Evolutionary conservation across 1,140 invertebrate species (phyloP).

Genomic region (Neodiprion virginianus): DNA sequence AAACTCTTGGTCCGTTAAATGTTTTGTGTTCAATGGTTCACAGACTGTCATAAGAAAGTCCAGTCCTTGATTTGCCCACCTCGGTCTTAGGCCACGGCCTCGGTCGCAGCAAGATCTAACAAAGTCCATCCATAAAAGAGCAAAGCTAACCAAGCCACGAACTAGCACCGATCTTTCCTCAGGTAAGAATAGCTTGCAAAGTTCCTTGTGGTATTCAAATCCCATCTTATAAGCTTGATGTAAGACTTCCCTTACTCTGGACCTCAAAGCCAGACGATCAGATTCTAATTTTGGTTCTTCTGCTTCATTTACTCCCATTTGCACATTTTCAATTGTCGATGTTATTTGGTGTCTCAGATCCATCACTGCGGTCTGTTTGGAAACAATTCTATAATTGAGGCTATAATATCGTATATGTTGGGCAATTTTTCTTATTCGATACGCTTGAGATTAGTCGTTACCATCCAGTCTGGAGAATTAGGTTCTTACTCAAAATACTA

Average conservation of each 20-base stretch:
- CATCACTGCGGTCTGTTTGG: constrained; percentile 66
- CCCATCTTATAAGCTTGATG: constrained; percentile 88
- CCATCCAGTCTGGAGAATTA: too few relatives aligned
- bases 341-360: constrained; percentile 69
- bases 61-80: constrained; percentile 86
- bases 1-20: constrained; percentile 79
- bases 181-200: constrained; percentile 69
- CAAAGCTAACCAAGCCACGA: constrained; percentile 74
- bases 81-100: constrained; percentile 80
- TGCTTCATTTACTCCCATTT: constrained; percentile 54
- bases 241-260: constrained; percentile 79
- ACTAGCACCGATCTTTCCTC: constrained; percentile 55
- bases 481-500: constrained; percentile 12
- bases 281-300: constrained; percentile 47
- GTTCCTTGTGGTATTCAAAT: constrained; percentile 89
- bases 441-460: too few relatives aligned
- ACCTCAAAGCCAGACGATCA: constrained; percentile 59
- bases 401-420: not conserved
- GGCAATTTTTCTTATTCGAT: too few relatives aligned
- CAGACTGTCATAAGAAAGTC: constrained; percentile 85
- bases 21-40: constrained; percentile 79
- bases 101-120: constrained; percentile 81
- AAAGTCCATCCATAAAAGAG: constrained; percentile 88
- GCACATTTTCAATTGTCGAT: constrained; percentile 68
- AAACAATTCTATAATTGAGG: constrained; percentile 22